Evolutionary conservation across 1,140 invertebrate species (phyloP).

Genomic region (Meteorus sp.): DNA sequence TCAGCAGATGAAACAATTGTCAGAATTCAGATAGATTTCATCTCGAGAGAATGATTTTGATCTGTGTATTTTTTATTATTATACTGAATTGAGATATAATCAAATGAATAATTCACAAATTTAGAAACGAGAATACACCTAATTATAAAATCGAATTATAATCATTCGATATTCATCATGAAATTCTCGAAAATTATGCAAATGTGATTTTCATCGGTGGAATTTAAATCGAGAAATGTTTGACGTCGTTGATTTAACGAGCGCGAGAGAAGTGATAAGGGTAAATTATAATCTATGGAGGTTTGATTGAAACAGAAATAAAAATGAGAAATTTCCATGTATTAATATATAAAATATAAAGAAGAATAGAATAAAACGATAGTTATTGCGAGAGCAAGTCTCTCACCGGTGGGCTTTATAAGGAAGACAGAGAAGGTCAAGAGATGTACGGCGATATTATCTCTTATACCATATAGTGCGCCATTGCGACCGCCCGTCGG

Average conservation of each 20-base stretch:
- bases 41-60: too few relatives aligned
- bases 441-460: slow-evolving; percentile 40
- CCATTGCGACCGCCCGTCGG: slow-evolving; percentile 38
- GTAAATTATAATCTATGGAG: not conserved
- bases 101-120: too few relatives aligned
- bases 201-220: slow-evolving; percentile 15
- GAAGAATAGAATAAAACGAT: slow-evolving; percentile 23
- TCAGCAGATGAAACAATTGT: too few relatives aligned
- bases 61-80: too few relatives aligned
- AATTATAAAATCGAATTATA: slow-evolving; percentile 1
- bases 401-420: slow-evolving; percentile 28
- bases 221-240: not conserved
- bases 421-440: slow-evolving; percentile 22
- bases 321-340: slow-evolving; percentile 12
- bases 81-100: too few relatives aligned
- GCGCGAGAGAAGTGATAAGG: not conserved
- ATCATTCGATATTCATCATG: not conserved
- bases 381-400: not conserved
- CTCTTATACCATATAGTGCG: slow-evolving; percentile 33
- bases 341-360: slow-evolving; percentile 3
- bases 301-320: not conserved
- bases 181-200: slow-evolving; percentile 11
- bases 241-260: slow-evolving; percentile 12
- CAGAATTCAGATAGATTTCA: too few relatives aligned
- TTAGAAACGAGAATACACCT: too few relatives aligned